Evolutionary conservation across 2,888 invertebrate genomes (phyloP).

Genomic region (Pachycephus smyrnensis): DNA sequence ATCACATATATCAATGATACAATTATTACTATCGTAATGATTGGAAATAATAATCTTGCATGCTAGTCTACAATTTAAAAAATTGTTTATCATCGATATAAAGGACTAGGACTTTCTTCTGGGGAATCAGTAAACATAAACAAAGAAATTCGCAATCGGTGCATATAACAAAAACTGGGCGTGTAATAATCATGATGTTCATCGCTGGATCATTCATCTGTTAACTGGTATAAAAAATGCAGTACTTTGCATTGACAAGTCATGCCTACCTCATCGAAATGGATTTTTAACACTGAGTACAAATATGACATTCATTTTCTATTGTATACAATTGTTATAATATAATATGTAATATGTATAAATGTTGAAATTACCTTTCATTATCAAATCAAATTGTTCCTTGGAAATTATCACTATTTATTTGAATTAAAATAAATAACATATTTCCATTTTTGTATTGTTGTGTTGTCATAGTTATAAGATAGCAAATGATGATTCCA

Average conservation of each 20-base stretch:
- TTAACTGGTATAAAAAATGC: not conserved
- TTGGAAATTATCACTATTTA: not conserved
- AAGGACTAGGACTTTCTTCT: not conserved
- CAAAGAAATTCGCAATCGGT: not conserved
- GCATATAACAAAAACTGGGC: not conserved
- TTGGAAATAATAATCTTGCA: not conserved
- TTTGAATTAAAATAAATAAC: too few species aligned
- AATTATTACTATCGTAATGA: too few species aligned
- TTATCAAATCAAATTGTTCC: not conserved
- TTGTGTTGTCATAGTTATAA: not conserved
- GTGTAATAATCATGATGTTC: not conserved
- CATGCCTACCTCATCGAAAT: too few species aligned
- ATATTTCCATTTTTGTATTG: not conserved
- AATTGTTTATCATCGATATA: not conserved
- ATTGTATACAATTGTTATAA: too few species aligned
- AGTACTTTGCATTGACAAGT: not conserved
- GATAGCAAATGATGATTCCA: not conserved
- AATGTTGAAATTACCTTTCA: not conserved
- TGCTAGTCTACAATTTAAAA: not conserved
- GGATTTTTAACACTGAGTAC: not conserved
- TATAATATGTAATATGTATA: too few species aligned
- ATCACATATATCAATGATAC: too few species aligned
- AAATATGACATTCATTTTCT: not conserved
- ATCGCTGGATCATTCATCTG: not conserved
- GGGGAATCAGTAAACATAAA: not conserved